Percentiles rank a stretch among this genome's conserved stretches.
Conservation (phyloP, 92 coral and sea anemone species). For the Epizoanthus scotinus region DNA sequence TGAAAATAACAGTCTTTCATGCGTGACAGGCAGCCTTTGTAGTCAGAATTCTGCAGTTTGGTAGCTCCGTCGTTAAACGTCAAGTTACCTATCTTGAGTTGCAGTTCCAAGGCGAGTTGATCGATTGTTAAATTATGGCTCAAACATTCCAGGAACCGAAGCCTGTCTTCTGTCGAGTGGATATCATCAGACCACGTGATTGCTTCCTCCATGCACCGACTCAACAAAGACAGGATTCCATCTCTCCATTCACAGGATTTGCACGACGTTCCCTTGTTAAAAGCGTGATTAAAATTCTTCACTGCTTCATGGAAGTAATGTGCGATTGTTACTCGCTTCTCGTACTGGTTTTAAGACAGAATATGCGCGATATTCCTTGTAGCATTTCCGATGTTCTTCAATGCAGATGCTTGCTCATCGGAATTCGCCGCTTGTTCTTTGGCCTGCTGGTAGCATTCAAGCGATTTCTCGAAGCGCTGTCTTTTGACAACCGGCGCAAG, state of each 20-base stretch:
- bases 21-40: constrained; percentile 69
- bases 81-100: constrained; percentile 55
- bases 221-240: constrained; percentile 51
- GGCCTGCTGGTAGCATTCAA: constrained; percentile 38
- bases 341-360: constrained; percentile 41
- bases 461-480: constrained; percentile 39
- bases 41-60: constrained; percentile 64
- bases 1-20: constrained; percentile 83
- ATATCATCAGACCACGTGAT: constrained; percentile 46
- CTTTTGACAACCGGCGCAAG: constrained; percentile 6
- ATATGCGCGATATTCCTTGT: constrained; percentile 68
- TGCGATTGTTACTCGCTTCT: constrained; percentile 46
- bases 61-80: constrained; percentile 78
- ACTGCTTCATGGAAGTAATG: constrained; percentile 78
- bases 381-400: constrained; percentile 82
- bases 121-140: constrained; percentile 38
- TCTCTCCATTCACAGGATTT: constrained; percentile 65
- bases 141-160: constrained; percentile 41
- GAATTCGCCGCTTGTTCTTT: constrained; percentile 34
- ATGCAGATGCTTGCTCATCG: constrained; percentile 72
- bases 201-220: constrained; percentile 66
- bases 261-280: constrained; percentile 53
- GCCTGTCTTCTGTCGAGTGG: constrained; percentile 38
- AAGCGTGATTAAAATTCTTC: constrained; percentile 55
- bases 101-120: constrained; percentile 47